Base-by-base conservation (phyloP, 2,797 vertebrate genomes). In the Brachyrhaphis roseni region DNA sequence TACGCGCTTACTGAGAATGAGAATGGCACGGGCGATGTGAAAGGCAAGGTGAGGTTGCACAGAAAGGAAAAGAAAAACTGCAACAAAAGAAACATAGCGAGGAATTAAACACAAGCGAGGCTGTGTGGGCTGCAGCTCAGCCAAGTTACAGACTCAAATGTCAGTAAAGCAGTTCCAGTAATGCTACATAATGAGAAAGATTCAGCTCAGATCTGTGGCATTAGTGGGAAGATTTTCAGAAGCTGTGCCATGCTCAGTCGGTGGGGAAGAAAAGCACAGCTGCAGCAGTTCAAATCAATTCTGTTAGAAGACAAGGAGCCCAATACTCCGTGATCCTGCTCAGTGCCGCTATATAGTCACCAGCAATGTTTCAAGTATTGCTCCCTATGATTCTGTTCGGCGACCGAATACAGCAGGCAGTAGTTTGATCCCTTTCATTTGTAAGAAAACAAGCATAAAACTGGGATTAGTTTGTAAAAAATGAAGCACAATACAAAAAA, bases 111-210 rank as follows among this genome's bases (percentile, higher is more conserved):
- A 66, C 53, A 74, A 81, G 75, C 28, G 23, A 41, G n/a, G 70
- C 41, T 77, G 80, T 77, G 84, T 84, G 85, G 84, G 84, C 36
- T 74, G 74, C 26, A 75, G 75, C 70, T 78, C 71, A 10, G 62
- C 43, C 41, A 74, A 78, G 75, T 76, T 78, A 71, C 43, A 53
- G 86, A 85, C 72, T 73, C 79, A 74, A 77, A 79, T 66, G 70
- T 68, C 75, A 53, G 74, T 26, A 51, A 66, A 75, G 81, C 76
- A 79, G 77, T 49, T 82, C 77, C 36, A 70, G 72, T 84, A 78
- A 88, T 62, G 76, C 71, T 55, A 77, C 82, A 80, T 77, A 74
- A 84, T 81, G 78, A 89, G 51, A 79, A 75, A 79, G 71, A 82
- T 78, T 86, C 77, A 64, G 43, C 72, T 70, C 68, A 70, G 49